Base-by-base conservation (phyloP, 2,888 invertebrate species). In the Anorthoa munda region DNA sequence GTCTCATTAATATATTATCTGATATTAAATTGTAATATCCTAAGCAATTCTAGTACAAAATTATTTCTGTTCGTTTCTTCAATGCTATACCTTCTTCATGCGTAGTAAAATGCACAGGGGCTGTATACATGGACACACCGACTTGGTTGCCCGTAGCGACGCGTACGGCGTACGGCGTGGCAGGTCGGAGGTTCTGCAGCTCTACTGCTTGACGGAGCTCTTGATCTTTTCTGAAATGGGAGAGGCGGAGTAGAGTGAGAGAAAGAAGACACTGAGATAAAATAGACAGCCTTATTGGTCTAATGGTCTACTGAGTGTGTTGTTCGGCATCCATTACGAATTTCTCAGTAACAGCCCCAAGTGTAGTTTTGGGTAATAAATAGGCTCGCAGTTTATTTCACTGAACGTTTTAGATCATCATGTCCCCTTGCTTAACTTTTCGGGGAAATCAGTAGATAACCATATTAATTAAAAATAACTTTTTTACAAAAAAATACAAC, bases 91-190 rank as follows among this genome's bases (percentile, higher is more conserved):
- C 96, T 94, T 96, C 96, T 81, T 96, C 96, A 56, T 95, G 94
- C 0, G 96, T 96, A 2, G 95, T 96, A 79, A 96, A 96, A 73
- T 96, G 95, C 0, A 95, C 86, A 0, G 96, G 93, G 0, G 94
- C 85, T 0, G 96, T 95, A 72, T 90, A 96, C 2, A 93, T 85
- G 61, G 96, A 96, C 70, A 94, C 90, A 1, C 96, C 96, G 0
- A 96, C 96, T 85, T 95, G 94, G 86, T 96, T 96, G 1, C 94
- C 95, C 0, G 96, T 95, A 0, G 96, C 95, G 0, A 96, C 93
- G 2, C 96, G 90, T 0, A 94, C 93, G 0, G 92, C 93, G 46
- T 96, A 96, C 0, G 94, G 91, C 0, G 95, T 94, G 0, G 96
- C 95, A 1, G 96, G 96, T 0, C 93, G 88, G 0, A 96, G 91